Evolutionary conservation across 2,113 vertebrate species (phyloP).

Genomic region (Etheostoma spectabile): DNA sequence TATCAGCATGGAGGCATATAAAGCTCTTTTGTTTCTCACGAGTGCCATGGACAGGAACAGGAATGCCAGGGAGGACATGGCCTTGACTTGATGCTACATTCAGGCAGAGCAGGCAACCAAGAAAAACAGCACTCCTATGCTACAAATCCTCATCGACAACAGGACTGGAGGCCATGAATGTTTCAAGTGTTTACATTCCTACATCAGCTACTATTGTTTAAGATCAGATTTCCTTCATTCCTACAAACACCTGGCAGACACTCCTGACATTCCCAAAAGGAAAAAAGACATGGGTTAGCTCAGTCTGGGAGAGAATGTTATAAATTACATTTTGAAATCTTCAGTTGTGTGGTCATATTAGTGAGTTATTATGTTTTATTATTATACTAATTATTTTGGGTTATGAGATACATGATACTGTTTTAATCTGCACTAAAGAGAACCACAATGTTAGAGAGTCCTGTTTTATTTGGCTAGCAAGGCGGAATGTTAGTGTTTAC

Average conservation of each 20-base stretch:
- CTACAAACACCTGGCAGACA: conserved; percentile 32
- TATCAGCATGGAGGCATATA: neutral
- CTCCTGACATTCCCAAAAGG: neutral
- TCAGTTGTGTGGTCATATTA: no score
- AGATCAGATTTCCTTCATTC: conserved; percentile 40
- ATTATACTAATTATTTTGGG: no score
- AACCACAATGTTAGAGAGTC: no score
- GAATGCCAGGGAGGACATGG: conserved; percentile 12
- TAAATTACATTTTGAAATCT: neutral
- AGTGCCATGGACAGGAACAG: neutral
- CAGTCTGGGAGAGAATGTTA: neutral
- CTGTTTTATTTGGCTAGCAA: no score
- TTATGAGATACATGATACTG: no score
- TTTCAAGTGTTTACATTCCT: conserved; percentile 36
- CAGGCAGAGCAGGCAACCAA: neutral
- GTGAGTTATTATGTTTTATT: no score
- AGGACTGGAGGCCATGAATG: conserved; percentile 18
- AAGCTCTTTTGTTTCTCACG: neutral
- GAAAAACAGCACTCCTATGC: conserved; percentile 16
- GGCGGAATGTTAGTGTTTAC: no score
- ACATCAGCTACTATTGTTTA: conserved; percentile 37
- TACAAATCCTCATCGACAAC: conserved; percentile 41
- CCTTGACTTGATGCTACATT: conserved; percentile 47
- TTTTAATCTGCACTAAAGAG: no score
- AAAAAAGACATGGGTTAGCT: conserved; percentile 1